Base-by-base conservation (phyloP, 2,888 invertebrate species). In the Cartodere bifasciata region DNA sequence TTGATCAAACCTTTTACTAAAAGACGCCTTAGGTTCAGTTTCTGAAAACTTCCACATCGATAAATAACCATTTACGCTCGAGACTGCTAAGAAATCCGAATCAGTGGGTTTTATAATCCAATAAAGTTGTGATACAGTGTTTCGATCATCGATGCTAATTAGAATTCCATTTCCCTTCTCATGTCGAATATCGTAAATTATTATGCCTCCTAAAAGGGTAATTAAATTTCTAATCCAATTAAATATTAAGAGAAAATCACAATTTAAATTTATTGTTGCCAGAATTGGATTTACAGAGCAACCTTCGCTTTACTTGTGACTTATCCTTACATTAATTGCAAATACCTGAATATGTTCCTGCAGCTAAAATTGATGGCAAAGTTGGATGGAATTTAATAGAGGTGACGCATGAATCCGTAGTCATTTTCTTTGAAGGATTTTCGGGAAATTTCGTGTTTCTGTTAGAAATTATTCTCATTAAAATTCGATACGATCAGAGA, bases 311-410 rank as follows among this genome's bases (percentile, higher is more conserved):
- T n/a, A n/a, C n/a, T n/a, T n/a, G n/a, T n/a, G n/a, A n/a, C n/a
- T n/a, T n/a, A n/a, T n/a, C n/a, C n/a, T n/a, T n/a, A n/a, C n/a
- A n/a, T n/a, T 23, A 15, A 15, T 24, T 22, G 14, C 2, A 32
- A 9, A 29, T 47, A 58, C 61, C 60, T 31, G 58, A 44, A 43
- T 52, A 50, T 7, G 58, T 53, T 15, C 65, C 66, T 36, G 60
- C 63, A 14, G 64, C 65, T 25, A 69, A 47, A 32, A 69, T 55
- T 2, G 60, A 56, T 1, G 67, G 62, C 40, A 63, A 55, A 2
- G 46, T 48, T 2, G 65, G 63, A 49, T 69, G 68, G 49, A 65
- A 68, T 22, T 56, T 44, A 10, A 67, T 36, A 4, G 54, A 42
- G 6, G 59, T 60, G 5, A 66, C 53, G 30, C 68, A 69, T 12